Conservation (phyloP, 2,888 invertebrate species). For the Tromatobia lineatoria region DNA sequence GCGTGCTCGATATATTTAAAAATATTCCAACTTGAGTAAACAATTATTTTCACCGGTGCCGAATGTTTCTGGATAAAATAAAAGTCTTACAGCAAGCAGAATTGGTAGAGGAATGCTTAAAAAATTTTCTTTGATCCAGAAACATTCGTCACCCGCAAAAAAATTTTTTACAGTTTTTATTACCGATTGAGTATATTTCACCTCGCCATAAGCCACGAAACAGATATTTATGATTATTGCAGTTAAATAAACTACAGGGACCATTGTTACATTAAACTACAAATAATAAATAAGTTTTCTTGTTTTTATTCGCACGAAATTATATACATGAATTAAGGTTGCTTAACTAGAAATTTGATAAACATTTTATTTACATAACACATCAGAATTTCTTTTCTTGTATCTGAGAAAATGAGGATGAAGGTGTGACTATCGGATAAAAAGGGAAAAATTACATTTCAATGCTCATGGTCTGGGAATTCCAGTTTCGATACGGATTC, state of each 20-base stretch:
- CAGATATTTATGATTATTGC: too few relatives aligned
- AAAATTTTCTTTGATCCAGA: too few relatives aligned
- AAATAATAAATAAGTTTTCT: not conserved
- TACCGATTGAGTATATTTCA: too few relatives aligned
- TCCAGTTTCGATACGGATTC: constrained; percentile 91
- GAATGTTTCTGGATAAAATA: too few relatives aligned
- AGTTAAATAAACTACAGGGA: too few relatives aligned
- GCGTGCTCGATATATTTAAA: not conserved
- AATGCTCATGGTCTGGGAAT: constrained; percentile 55
- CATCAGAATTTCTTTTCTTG: constrained; percentile 4
- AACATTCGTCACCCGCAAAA: too few relatives aligned
- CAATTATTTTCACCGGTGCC: too few relatives aligned
- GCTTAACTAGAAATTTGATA: not conserved
- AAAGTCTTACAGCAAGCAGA: too few relatives aligned
- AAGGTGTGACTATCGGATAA: constrained; percentile 8
- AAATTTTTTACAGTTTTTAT: too few relatives aligned
- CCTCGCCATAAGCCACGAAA: too few relatives aligned
- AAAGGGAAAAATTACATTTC: not conserved
- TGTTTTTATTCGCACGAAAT: constrained; percentile 37
- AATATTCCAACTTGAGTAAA: too few relatives aligned
- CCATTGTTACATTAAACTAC: not conserved
- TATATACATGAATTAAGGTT: constrained; percentile 54
- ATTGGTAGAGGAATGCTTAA: too few relatives aligned
- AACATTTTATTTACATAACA: constrained; percentile 48
- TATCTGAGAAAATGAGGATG: not conserved